Evolutionary conservation across 64 coral and sea anemone genomes (phyloP).

Genomic region (Montipora foliosa): DNA sequence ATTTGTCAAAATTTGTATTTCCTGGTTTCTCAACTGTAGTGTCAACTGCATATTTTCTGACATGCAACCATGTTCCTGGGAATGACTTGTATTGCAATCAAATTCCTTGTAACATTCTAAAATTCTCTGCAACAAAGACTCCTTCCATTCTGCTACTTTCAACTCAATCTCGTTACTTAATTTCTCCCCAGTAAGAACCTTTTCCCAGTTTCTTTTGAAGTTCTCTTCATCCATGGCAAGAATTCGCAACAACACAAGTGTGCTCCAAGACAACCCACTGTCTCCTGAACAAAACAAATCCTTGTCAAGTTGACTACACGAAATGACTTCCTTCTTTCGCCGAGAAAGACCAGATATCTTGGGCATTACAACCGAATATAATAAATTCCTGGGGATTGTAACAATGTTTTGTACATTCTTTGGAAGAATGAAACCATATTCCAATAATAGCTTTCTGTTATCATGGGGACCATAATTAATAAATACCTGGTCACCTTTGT

Average conservation of each 20-base stretch:
- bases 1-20: constrained; percentile 48
- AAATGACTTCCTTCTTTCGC: constrained; percentile 61
- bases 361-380: constrained; percentile 46
- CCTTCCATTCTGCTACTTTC: constrained; percentile 53
- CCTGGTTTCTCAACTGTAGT: constrained; percentile 47
- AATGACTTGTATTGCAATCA: not conserved
- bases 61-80: not conserved
- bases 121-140: constrained; percentile 20
- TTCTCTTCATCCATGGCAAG: constrained; percentile 66
- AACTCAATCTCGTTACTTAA: constrained; percentile 33
- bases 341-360: constrained; percentile 7
- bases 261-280: constrained; percentile 81
- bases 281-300: constrained; percentile 65
- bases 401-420: constrained; percentile 75
- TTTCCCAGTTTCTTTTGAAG: constrained; percentile 49
- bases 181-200: constrained; percentile 31
- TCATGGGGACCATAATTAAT: constrained; percentile 98
- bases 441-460: constrained; percentile 85
- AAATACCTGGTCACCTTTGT: constrained; percentile 82
- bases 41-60: constrained; percentile 23
- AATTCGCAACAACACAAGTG: constrained; percentile 64
- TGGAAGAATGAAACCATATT: constrained; percentile 97
- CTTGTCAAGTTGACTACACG: constrained; percentile 57
- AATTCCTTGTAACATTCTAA: constrained; percentile 29
- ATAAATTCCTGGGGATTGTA: constrained; percentile 13